Evolutionary conservation across 2,888 invertebrate genomes (phyloP).

Genomic region (Ypsolopha sequella): DNA sequence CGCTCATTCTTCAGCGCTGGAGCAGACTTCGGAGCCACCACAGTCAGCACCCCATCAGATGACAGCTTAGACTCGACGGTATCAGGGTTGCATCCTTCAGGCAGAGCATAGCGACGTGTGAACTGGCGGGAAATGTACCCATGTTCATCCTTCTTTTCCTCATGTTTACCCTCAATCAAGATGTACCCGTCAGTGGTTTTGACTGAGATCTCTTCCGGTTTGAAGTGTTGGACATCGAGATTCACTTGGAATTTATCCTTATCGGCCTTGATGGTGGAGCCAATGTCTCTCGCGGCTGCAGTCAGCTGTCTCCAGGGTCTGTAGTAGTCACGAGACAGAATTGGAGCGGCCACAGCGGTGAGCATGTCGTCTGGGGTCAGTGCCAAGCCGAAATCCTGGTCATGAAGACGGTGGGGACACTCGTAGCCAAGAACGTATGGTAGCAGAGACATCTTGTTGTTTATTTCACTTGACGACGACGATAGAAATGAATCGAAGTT

Average conservation of each 20-base stretch:
- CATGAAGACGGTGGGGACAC: conserved; percentile 36
- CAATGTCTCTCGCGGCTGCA: conserved; percentile 46
- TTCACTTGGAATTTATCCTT: conserved; percentile 72
- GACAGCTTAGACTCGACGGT: conserved; percentile 78
- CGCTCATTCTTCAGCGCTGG: conserved; percentile 46
- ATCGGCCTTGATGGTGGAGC: conserved; percentile 56
- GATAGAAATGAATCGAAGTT: not conserved
- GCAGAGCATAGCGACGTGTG: conserved; percentile 76
- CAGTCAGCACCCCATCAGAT: conserved; percentile 79
- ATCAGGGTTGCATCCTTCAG: conserved; percentile 76
- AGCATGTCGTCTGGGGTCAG: conserved; percentile 49
- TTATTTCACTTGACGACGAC: not conserved
- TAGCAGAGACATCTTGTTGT: conserved; percentile 25
- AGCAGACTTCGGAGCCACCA: conserved; percentile 68
- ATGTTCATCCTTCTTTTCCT: conserved; percentile 79
- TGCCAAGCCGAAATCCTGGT: conserved; percentile 55
- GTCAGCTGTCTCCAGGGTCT: conserved; percentile 44
- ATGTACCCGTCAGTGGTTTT: conserved; percentile 77
- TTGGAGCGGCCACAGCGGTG: conserved; percentile 26
- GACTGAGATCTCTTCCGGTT: conserved; percentile 79
- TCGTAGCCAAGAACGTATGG: conserved; percentile 28
- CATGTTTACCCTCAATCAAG: conserved; percentile 81
- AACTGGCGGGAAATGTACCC: conserved; percentile 80
- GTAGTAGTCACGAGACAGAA: conserved; percentile 35
- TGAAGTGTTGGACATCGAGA: conserved; percentile 80